Base-by-base conservation (phyloP, 2,888 invertebrate genomes). In the Netelia inedita region DNA sequence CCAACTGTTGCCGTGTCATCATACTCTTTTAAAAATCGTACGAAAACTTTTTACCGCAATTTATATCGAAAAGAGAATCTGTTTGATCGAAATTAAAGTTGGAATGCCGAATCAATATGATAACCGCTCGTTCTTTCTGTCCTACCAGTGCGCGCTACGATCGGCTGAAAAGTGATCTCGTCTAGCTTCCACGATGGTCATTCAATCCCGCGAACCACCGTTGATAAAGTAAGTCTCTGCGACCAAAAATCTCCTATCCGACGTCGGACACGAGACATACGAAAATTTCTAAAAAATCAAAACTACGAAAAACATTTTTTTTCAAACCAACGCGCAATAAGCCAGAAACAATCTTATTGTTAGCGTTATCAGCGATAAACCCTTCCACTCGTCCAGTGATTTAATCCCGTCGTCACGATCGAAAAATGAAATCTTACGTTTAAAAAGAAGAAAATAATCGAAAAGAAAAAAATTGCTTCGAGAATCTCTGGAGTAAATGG, bases 61-160 rank as follows among this genome's bases (percentile, higher is more conserved):
- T 43, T 2, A 75, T 41, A 28, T n/a, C 41, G 0, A 55, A 57
- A 66, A 55, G 5, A 55, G 43, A 66, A 21, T 76, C 0, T 28
- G 28, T 66, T 43, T 46, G 10, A 68, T 68, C 21, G 16, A 76
- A 66, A 76, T 23, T 68, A 21, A 43, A 76, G 23, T 57, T 11
- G 46, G 19, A 71, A 55, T 43, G 55, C 53, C 23, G n/a, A 69
- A 28, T 53, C 28, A 19, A 28, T 35, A 28, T 35, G n/a, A 46
- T 1, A 11, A 46, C 2, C 53, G 19, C 8, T 23, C 16, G 11
- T 55, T 55, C 19, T 55, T 68, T 28, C 3, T 21, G n/a, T 14
- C 73, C 74, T 35, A 57, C 35, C 6, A 16, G 5, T 19, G 23
- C 59, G 28, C 46, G 46, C 46, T 10, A 68, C 68, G 11, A 57